phyloP scores from a whole-genome alignment of 2,113 vertebrate genomes.

The Tiliqua scincoides region DNA sequence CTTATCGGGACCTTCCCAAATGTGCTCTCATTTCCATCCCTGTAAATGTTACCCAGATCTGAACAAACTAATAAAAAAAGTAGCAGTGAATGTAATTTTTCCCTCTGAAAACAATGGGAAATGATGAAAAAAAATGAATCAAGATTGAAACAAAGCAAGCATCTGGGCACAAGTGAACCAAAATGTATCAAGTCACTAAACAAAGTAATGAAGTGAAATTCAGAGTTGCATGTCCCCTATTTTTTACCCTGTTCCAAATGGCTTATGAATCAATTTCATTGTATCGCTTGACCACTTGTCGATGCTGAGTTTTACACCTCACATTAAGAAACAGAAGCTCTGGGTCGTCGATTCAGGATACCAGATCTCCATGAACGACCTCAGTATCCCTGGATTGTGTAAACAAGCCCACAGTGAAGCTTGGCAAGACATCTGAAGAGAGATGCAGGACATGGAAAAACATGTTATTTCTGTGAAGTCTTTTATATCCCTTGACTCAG shows the following conservation, averaged over 20 bases:
- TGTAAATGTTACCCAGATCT: too few species aligned
- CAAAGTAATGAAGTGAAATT: too few species aligned
- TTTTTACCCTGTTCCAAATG: neutral
- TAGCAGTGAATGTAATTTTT: too few species aligned
- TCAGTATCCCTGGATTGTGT: conserved; percentile 24
- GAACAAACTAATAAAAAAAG: too few species aligned
- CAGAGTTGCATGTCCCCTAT: too few species aligned
- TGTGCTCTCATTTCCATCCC: too few species aligned
- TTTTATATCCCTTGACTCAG: conserved; percentile 39
- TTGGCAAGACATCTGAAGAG: conserved; percentile 33
- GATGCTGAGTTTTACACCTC: neutral
- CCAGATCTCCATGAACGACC: conserved; percentile 16
- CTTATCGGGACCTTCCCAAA: too few species aligned
- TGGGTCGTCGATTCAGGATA: conserved; percentile 3
- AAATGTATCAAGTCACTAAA: too few species aligned
- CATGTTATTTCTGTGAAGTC: conserved; percentile 43
- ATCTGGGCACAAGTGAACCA: too few species aligned
- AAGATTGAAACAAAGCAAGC: too few species aligned
- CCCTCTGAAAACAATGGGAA: too few species aligned
- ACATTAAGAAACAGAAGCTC: neutral
- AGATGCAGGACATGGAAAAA: conserved; percentile 43
- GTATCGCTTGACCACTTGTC: neutral
- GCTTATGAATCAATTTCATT: neutral
- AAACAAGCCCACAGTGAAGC: conserved; percentile 36
- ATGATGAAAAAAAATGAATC: too few species aligned